These are phyloP conservation scores for Eidolon helvum DNA, from an alignment of 2,113 vertebrate species.

Conservation along the genomic window DNA sequence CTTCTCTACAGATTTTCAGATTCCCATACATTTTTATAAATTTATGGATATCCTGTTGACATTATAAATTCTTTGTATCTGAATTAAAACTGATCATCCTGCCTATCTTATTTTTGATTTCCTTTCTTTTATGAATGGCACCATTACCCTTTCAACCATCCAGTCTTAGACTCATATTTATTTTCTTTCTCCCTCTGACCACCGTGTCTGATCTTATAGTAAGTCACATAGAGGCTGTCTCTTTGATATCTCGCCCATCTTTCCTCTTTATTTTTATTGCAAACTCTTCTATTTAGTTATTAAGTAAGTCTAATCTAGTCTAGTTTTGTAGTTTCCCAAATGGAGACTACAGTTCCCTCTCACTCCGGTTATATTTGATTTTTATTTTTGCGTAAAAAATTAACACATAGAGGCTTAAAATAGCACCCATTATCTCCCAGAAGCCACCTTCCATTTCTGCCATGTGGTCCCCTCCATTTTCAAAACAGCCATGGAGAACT, in stretches of 20 bases:
- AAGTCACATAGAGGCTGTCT: background rate
- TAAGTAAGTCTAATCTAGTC: background rate
- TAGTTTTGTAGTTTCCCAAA: background rate
- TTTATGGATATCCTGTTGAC: background rate
- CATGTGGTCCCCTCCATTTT: background rate
- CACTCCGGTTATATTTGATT: background rate
- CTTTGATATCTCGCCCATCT: background rate
- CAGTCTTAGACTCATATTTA: background rate
- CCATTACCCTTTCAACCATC: background rate
- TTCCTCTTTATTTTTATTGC: background rate
- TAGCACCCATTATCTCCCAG: background rate
- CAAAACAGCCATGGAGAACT: background rate
- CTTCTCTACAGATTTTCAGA: background rate
- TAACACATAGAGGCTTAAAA: background rate
- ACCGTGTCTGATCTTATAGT: no score
- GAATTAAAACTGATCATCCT: background rate
- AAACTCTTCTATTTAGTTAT: background rate
- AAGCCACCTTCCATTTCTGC: background rate
- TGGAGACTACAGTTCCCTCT: background rate
- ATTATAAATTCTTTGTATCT: background rate
- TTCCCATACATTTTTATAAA: background rate
- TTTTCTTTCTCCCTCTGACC: background rate
- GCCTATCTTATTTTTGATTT: background rate
- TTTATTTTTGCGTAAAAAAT: background rate
- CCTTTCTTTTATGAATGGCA: background rate